Evolutionary conservation across 1,140 invertebrate genomes (phyloP), one percentile per base, ranked within the genome.

Genomic region (Caenorhabditis remanei): DNA sequence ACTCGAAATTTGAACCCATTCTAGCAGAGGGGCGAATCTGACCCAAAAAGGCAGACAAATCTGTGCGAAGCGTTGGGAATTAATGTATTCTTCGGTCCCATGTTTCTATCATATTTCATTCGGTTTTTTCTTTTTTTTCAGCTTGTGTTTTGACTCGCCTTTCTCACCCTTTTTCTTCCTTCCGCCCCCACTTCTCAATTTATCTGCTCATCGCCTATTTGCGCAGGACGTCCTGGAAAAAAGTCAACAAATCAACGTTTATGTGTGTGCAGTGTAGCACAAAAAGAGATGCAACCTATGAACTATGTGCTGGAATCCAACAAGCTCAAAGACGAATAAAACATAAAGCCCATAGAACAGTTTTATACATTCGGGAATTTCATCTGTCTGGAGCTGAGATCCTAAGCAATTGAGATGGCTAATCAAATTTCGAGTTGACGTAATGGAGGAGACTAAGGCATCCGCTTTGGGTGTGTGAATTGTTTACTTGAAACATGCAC

Each of bases 221-320:
- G 71, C 71, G 71, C 71, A 79, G 53, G 43, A 46, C 43, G 67
- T 5, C 41, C 46, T 41, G 71, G 41, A 71, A 71, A 67, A 79
- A 79, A 79, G 71, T 79, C 71, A 79, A 79, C 71, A 79, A 79
- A 79, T 79, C 71, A 79, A 41, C 46, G 71, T 53, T 32, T 71
- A 46, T 46, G 63, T 65, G 63, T 71, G 67, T 79, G 71, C 71
- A 50, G 46, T 79, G n/a, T 79, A 79, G 71, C 43, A 79, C 19
- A 79, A 79, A 50, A 79, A 13, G 4, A 63, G 32, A 24, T 79
- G 43, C 46, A 79, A 79, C 71, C 71, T 79, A 50, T 79, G 71
- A 79, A 79, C 71, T 53, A 79, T 79, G 71, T 32, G 46, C n/a
- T 79, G 46, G 41, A 50, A 71, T 71, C 67, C 40, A 5, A 71